phyloP scores from a whole-genome alignment of 2,113 vertebrate genomes.

The Anguilla rostrata region DNA sequence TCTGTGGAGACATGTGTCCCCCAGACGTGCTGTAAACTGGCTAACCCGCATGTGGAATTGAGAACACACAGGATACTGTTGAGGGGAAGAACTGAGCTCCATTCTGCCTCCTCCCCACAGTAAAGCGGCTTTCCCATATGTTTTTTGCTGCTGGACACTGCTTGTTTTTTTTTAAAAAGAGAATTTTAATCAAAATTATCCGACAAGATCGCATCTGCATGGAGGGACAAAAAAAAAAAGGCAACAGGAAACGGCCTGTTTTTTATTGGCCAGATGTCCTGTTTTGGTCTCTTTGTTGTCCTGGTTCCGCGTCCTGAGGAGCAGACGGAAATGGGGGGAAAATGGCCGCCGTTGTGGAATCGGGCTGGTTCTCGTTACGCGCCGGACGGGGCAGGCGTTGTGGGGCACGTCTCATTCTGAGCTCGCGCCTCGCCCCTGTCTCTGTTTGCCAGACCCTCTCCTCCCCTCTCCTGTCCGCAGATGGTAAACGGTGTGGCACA shows the following conservation, averaged over 20 bases:
- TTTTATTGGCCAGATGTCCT: background rate
- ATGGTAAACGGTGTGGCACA: background rate
- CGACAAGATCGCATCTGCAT: background rate
- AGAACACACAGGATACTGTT: background rate
- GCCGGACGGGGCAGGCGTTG: no score
- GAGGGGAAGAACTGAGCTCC: no score
- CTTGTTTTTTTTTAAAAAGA: background rate
- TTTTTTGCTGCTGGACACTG: background rate
- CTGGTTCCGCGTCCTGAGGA: background rate
- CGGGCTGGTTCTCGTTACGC: no score
- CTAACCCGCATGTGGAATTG: background rate
- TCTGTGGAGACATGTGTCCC: background rate
- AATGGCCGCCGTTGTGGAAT: background rate
- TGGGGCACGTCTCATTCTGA: no score
- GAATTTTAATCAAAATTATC: background rate
- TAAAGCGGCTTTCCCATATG: background rate
- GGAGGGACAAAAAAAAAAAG: background rate
- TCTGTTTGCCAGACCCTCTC: no score
- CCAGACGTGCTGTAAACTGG: background rate
- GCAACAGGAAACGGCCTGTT: background rate
- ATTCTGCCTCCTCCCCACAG: background rate
- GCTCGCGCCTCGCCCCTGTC: background rate
- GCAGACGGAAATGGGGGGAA: background rate
- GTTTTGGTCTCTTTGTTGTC: background rate
- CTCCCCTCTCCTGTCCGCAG: background rate